Evolutionary conservation across 2,888 invertebrate species (phyloP).

Genomic region (Dione vanillae): DNA sequence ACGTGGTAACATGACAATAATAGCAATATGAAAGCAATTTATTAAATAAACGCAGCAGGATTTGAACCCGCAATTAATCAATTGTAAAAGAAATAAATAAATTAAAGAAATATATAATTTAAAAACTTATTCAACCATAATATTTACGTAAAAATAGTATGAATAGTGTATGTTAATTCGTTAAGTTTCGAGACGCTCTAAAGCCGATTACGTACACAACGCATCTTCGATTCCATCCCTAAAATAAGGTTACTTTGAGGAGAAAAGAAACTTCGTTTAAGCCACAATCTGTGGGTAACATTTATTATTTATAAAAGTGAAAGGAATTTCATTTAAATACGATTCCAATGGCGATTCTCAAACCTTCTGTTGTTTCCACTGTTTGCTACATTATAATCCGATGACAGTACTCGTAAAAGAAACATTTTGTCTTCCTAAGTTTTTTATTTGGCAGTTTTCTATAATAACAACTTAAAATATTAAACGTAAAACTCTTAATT

Average conservation of each 20-base stretch:
- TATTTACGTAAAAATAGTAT: conserved; percentile 9
- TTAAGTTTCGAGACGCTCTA: conserved; percentile 60
- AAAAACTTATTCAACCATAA: too few species aligned
- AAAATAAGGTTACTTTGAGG: conserved; percentile 32
- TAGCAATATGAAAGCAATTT: too few species aligned
- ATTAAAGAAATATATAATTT: too few species aligned
- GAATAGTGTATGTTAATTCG: conserved; percentile 66
- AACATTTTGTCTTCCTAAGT: neutral
- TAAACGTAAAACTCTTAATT: conserved; percentile 11
- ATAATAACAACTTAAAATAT: neutral
- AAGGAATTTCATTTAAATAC: neutral
- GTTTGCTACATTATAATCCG: neutral
- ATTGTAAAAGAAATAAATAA: too few species aligned
- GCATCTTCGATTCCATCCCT: conserved; percentile 39
- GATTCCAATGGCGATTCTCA: neutral
- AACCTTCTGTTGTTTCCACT: neutral
- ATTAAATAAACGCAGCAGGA: too few species aligned
- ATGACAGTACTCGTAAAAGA: neutral
- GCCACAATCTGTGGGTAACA: neutral
- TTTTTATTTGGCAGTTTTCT: neutral
- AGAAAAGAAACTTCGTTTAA: conserved; percentile 4
- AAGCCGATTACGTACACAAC: conserved; percentile 63
- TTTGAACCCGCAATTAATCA: too few species aligned
- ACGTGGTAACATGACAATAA: neutral
- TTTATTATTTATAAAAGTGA: conserved; percentile 21